Conservation (phyloP, 2,888 invertebrate genomes). For the Uropetala carovei region DNA sequence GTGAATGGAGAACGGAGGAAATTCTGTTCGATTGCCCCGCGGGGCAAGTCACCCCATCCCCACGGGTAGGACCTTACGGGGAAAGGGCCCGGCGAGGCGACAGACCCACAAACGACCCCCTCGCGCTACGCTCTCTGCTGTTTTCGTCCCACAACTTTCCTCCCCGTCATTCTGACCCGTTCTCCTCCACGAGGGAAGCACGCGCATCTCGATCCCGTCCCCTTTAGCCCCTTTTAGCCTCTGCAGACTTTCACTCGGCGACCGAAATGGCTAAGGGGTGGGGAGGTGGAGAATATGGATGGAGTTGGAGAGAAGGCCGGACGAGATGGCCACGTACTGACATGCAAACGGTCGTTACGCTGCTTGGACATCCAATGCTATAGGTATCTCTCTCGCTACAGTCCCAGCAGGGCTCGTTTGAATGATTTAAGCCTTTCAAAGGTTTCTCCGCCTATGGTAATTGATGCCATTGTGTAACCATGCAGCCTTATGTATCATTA, state of each 20-base stretch:
- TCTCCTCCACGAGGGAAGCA: background rate
- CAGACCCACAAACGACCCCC: conserved; percentile 37
- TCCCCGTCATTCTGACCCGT: background rate
- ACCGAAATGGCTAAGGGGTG: too few species aligned
- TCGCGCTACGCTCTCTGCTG: conserved; percentile 27
- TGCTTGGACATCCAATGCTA: background rate
- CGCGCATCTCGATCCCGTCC: background rate
- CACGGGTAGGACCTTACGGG: conserved; percentile 13
- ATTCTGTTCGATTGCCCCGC: conserved; percentile 36
- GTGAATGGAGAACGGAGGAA: conserved; percentile 19
- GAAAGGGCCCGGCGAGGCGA: conserved; percentile 32
- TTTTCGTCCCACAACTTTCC: background rate
- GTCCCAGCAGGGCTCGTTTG: background rate
- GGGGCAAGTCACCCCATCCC: background rate
- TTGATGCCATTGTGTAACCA: background rate
- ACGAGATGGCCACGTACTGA: background rate
- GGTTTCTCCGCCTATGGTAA: background rate
- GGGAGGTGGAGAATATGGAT: background rate
- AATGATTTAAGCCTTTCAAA: background rate
- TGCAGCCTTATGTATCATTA: background rate
- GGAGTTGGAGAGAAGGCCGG: background rate
- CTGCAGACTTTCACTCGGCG: too few species aligned
- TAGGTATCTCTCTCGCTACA: background rate
- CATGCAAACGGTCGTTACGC: background rate
- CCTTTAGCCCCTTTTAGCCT: too few species aligned